These are phyloP conservation scores for Scaptomyza pallida DNA, from an alignment of 1,140 invertebrate species.

Conservation along the genomic window DNA sequence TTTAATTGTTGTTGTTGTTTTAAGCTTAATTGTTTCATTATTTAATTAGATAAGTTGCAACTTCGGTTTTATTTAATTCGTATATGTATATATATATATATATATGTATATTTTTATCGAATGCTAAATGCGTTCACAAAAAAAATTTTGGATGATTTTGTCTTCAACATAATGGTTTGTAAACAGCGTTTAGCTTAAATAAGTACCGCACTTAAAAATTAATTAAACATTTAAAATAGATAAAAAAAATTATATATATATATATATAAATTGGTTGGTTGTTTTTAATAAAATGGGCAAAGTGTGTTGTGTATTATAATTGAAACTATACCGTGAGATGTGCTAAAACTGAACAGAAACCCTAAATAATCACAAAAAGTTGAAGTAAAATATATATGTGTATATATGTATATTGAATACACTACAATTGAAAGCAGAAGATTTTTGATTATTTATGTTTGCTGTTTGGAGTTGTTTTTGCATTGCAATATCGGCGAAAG, in stretches of 20 bases:
- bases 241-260: conserved; percentile 21
- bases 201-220: conserved; percentile 54
- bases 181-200: conserved; percentile 27
- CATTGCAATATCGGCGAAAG: neutral
- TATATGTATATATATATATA: conserved; percentile 1
- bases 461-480: conserved; percentile 1
- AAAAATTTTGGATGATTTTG: conserved; percentile 1
- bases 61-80: neutral
- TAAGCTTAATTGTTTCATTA: conserved; percentile 10
- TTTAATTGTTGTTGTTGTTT: conserved; percentile 14
- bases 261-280: neutral
- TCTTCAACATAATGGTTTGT: neutral
- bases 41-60: conserved; percentile 3
- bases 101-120: conserved; percentile 1
- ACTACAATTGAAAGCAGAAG: conserved; percentile 45
- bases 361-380: neutral
- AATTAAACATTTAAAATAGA: conserved; percentile 51
- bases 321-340: conserved; percentile 4
- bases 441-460: conserved; percentile 10
- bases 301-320: neutral
- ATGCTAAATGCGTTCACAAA: conserved; percentile 15
- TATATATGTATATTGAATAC: too few species aligned
- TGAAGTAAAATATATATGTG: conserved; percentile 9
- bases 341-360: conserved; percentile 3
- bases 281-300: neutral